A percentile compares a stretch with the other conserved stretches of the same genome.
phyloP scores from a whole-genome alignment of 2,888 invertebrate genomes.

The Volucella zonaria region DNA sequence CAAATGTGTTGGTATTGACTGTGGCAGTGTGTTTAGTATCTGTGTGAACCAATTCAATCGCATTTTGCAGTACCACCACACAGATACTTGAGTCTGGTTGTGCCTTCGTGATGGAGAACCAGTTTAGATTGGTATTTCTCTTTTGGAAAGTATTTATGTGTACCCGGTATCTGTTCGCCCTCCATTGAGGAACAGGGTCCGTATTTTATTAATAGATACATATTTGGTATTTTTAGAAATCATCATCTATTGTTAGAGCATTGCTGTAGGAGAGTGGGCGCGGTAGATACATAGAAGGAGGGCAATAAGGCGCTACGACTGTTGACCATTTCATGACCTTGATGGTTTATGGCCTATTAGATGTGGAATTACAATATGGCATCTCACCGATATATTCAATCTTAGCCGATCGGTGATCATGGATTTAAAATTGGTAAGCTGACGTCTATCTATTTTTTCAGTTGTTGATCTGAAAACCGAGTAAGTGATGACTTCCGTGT shows the following conservation, averaged over 20 bases:
- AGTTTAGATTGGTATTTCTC: slow-evolving; percentile 63
- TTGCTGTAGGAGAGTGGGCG: slow-evolving; percentile 16
- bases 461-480: not conserved
- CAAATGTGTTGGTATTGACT: slow-evolving; percentile 1
- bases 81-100: not conserved
- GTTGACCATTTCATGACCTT: slow-evolving; percentile 38
- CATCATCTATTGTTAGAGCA: slow-evolving; percentile 44
- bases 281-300: slow-evolving; percentile 7
- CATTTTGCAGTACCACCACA: not conserved
- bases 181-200: slow-evolving; percentile 71
- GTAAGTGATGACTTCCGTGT: no score
- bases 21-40: not conserved
- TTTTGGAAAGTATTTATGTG: slow-evolving; percentile 47
- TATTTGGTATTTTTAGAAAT: slow-evolving; percentile 72
- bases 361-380: not conserved
- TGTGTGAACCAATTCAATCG: slow-evolving; percentile 31
- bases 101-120: slow-evolving; percentile 38
- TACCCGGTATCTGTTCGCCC: slow-evolving; percentile 49
- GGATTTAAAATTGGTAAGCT: not conserved
- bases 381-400: slow-evolving; percentile 8
- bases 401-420: not conserved
- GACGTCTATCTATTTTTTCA: not conserved
- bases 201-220: slow-evolving; percentile 69
- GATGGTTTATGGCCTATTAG: slow-evolving; percentile 24
- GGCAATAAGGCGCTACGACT: not conserved